A percentile compares a stretch with the other conserved stretches of the same genome.
These are phyloP conservation scores for Erinaceus europaeus DNA, from an alignment of 2,113 vertebrate genomes.

Conservation along the genomic window DNA sequence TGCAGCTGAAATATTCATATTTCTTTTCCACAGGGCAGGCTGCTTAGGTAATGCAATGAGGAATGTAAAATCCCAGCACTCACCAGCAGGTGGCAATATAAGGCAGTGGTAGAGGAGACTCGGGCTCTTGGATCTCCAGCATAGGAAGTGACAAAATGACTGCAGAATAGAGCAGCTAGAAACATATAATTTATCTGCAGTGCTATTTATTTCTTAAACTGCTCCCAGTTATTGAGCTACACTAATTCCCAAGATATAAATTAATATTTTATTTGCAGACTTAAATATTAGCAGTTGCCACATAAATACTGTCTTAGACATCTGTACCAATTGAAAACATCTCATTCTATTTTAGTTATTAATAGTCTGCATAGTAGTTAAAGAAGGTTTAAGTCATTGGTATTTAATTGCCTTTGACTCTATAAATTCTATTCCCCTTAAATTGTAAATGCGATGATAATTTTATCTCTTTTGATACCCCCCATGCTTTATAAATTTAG, in stretches of 20 bases:
- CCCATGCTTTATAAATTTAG: slow-evolving; percentile 48
- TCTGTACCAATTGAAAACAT: neutral
- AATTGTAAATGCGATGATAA: neutral
- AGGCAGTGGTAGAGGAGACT: slow-evolving; percentile 80
- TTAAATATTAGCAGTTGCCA: neutral
- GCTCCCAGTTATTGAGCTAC: neutral
- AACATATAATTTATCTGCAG: slow-evolving; percentile 31
- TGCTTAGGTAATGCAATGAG: slow-evolving; percentile 7
- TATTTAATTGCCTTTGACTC: neutral
- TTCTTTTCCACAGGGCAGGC: slow-evolving; percentile 27
- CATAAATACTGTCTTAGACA: neutral
- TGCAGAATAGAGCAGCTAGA: slow-evolving; percentile 63
- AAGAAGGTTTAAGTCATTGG: slow-evolving; percentile 14
- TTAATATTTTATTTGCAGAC: slow-evolving; percentile 6
- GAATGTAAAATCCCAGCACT: slow-evolving; percentile 67
- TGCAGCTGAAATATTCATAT: neutral
- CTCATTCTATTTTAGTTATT: slow-evolving; percentile 19
- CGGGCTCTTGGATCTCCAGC: slow-evolving; percentile 41
- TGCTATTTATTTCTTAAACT: slow-evolving; percentile 16
- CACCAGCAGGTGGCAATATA: slow-evolving; percentile 87
- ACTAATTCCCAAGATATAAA: neutral
- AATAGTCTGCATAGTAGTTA: neutral
- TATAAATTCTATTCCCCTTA: neutral
- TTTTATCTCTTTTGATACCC: neutral
- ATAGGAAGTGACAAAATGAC: slow-evolving; percentile 60